Evolutionary conservation across 2,113 vertebrate genomes (phyloP).

Genomic region (Hippocampus abdominalis): DNA sequence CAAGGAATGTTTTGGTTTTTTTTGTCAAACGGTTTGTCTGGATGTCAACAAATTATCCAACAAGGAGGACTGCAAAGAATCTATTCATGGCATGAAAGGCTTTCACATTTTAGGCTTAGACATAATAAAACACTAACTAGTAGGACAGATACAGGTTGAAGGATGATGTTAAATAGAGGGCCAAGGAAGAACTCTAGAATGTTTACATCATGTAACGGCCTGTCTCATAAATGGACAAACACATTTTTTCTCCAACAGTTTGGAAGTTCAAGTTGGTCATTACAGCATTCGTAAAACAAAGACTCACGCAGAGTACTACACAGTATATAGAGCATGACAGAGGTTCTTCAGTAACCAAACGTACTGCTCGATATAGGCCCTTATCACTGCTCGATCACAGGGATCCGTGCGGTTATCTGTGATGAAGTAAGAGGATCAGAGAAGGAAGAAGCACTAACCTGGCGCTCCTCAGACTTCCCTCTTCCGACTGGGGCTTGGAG

Average conservation of each 20-base stretch:
- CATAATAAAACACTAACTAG: neutral
- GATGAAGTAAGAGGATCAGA: conserved; percentile 25
- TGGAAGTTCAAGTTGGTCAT: neutral
- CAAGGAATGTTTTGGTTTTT: neutral
- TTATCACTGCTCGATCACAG: conserved; percentile 22
- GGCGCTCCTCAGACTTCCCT: conserved; percentile 85
- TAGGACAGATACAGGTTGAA: neutral
- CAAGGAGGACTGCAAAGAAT: neutral
- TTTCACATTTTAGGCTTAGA: neutral
- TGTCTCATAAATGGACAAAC: neutral
- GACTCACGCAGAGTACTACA: neutral
- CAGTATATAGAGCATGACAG: neutral
- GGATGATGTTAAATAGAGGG: neutral
- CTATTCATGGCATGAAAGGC: neutral
- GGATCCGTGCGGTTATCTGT: conserved; percentile 32
- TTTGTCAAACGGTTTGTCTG: neutral
- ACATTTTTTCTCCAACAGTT: neutral
- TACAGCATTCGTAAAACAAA: neutral
- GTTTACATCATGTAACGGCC: neutral
- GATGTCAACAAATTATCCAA: neutral
- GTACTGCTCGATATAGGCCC: neutral
- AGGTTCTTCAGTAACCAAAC: neutral
- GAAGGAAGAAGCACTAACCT: conserved; percentile 75
- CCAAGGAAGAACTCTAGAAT: neutral
- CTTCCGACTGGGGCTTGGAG: conserved; percentile 83